Base-by-base conservation (phyloP, 1,140 invertebrate species). In the Papilio glaucus region DNA sequence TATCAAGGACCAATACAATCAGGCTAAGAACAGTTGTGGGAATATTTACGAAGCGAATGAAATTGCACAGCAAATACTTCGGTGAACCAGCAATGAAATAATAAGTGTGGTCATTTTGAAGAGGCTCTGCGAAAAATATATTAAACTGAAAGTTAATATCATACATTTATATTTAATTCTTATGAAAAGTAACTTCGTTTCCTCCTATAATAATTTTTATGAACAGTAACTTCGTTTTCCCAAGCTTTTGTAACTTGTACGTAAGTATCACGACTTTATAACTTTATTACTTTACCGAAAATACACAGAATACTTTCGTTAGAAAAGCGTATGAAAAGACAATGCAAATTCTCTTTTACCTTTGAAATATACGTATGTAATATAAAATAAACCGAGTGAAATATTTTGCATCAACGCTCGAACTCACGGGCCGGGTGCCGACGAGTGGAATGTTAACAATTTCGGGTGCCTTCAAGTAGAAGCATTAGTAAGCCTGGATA, bases 341-440 rank as follows among this genome's bases (percentile, higher is more conserved):
- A 26, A 26, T 57, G 21, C 49, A 24, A 57, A 57, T 57, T 57
- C 49, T 53, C 49, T 24, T 8, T 4, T 57, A 57, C 62, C 62
- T 39, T 18, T 18, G 26, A 37, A 1, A 21, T 63, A 63, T 63
- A 39, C 62, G 62, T 63, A 38, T 9, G 33, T 63, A 39, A 39
- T 39, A 63, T 41, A 63, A 63, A 63, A 63, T 63, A 39, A 41
- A 39, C 18, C 18, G 33, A 39, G 62, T 21, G 62, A 63, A 63
- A 63, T 63, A 63, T 39, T 63, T 63, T 37, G 61, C 61, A 37
- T 63, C 37, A 63, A 63, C 62, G 15, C 62, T 41, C 3, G 13
- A 37, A 63, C 33, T 8, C 37, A 13, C 7, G 33, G 62, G 33
- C 49, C 49, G 21, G 49, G 10, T 21, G 18, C 26, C 62, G 33